phyloP scores from a whole-genome alignment of 1,140 invertebrate species.

The Trialeurodes vaporariorum region DNA sequence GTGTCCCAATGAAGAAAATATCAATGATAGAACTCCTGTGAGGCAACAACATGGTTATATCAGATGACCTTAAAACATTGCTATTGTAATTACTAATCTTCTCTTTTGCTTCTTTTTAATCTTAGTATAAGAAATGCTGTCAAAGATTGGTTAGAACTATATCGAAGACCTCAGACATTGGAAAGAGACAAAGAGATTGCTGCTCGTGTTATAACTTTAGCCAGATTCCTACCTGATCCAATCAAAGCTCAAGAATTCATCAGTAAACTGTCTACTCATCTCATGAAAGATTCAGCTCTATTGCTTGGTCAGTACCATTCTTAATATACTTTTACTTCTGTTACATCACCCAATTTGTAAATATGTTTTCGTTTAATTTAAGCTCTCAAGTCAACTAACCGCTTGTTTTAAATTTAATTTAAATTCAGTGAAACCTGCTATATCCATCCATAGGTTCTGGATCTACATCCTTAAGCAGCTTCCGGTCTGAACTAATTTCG shows the following conservation, averaged over 20 bases:
- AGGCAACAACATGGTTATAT: too few species aligned
- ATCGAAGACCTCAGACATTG: constrained; percentile 46
- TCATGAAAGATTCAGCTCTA: constrained; percentile 65
- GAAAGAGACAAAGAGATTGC: constrained; percentile 56
- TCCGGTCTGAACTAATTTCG: too few species aligned
- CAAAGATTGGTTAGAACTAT: constrained; percentile 70
- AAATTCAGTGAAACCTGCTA: too few species aligned
- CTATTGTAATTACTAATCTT: too few species aligned
- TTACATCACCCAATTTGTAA: too few species aligned
- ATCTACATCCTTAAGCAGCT: too few species aligned
- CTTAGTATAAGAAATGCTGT: constrained; percentile 65
- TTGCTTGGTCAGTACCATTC: constrained; percentile 37
- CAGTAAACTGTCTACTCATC: constrained; percentile 71
- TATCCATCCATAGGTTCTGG: too few species aligned
- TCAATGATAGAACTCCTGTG: too few species aligned
- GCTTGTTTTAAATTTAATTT: too few species aligned
- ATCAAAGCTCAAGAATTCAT: constrained; percentile 87
- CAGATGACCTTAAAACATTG: constrained; percentile 16
- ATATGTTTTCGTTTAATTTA: too few species aligned
- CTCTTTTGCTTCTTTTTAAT: constrained; percentile 9
- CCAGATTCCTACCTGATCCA: constrained; percentile 76
- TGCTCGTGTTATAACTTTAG: constrained; percentile 44
- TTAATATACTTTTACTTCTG: not conserved
- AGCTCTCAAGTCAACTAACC: too few species aligned
- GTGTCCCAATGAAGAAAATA: too few species aligned